Conservation (phyloP, 2,797 vertebrate species). For the Phrynocephalus guinanensis region DNA sequence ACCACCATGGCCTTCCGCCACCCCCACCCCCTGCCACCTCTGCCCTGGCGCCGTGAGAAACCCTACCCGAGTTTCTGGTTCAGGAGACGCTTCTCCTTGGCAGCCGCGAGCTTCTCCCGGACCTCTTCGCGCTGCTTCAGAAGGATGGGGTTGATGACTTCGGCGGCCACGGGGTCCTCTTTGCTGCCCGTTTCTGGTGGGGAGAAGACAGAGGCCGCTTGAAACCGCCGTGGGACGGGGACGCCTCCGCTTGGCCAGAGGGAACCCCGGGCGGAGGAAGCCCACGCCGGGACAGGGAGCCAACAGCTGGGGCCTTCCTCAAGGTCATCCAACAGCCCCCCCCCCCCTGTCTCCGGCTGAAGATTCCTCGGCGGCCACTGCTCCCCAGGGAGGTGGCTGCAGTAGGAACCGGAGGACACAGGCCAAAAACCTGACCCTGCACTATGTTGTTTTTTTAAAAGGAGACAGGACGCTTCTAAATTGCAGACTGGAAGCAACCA, state of each 20-base stretch:
- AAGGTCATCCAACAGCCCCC: background rate
- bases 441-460: too few relatives aligned
- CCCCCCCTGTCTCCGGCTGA: too few relatives aligned
- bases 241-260: background rate
- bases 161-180: slow-evolving; percentile 87
- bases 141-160: slow-evolving; percentile 86
- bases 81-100: slow-evolving; percentile 90
- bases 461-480: background rate
- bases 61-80: slow-evolving; percentile 88
- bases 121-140: slow-evolving; percentile 88
- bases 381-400: background rate
- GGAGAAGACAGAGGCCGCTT: accelerated
- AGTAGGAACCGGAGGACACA: background rate
- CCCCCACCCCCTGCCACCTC: too few relatives aligned
- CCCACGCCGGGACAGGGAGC: background rate
- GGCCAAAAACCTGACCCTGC: too few relatives aligned
- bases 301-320: background rate
- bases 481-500: background rate
- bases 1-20: too few relatives aligned
- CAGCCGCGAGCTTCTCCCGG: slow-evolving; percentile 88
- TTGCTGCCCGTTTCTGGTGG: slow-evolving; percentile 86
- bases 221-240: too few relatives aligned
- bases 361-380: background rate
- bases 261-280: too few relatives aligned
- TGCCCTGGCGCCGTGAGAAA: background rate